These are phyloP conservation scores for Stichodactyla helianthus DNA, from an alignment of 64 coral and sea anemone species.

Conservation along the genomic window DNA sequence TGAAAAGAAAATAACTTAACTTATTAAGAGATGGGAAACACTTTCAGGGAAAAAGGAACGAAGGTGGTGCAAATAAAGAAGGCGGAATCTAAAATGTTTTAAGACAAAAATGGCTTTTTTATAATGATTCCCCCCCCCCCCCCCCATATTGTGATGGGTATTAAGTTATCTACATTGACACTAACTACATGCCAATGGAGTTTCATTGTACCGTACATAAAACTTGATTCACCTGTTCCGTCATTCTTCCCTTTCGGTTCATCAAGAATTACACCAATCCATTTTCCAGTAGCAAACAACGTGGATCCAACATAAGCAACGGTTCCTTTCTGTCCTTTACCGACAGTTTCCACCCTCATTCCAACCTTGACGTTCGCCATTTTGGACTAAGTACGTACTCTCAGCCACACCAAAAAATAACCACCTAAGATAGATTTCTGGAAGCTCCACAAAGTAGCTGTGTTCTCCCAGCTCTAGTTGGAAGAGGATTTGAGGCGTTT, in stretches of 20 bases:
- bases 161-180: no score
- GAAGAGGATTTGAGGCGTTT: not conserved
- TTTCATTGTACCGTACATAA: not conserved
- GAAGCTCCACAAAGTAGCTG: not conserved
- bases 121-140: no score
- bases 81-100: no score
- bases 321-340: conserved; percentile 79
- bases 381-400: not conserved
- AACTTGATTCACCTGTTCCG: conserved; percentile 50
- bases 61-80: no score
- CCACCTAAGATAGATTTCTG: not conserved
- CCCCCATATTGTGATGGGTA: no score
- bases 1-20: no score
- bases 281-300: conserved; percentile 92
- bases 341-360: conserved; percentile 76
- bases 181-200: no score
- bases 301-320: conserved; percentile 94
- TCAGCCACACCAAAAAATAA: not conserved
- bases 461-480: not conserved
- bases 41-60: no score
- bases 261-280: conserved; percentile 97
- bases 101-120: no score
- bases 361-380: conserved; percentile 80
- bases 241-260: conserved; percentile 96
- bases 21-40: no score